Evolutionary conservation across 2,888 invertebrate genomes (phyloP).

Genomic region (Catocala sponsa): DNA sequence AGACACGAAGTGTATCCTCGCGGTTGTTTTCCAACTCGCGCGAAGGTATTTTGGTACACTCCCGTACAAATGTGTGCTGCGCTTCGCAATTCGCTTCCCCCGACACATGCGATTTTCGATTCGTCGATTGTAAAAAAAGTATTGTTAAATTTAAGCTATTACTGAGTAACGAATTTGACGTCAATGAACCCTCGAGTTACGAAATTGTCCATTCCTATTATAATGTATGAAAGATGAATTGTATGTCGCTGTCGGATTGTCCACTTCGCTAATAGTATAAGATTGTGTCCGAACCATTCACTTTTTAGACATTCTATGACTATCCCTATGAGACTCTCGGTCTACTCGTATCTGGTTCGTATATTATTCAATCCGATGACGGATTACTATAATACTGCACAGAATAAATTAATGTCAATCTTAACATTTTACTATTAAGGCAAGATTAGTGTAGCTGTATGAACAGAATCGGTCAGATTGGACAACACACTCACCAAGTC

Average conservation of each 20-base stretch:
- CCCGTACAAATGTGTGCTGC: conserved; percentile 28
- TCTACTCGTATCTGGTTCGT: conserved; percentile 50
- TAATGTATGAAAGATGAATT: conserved; percentile 59
- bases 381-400: conserved; percentile 68
- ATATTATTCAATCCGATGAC: conserved; percentile 55
- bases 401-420: conserved; percentile 73
- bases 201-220: conserved; percentile 75
- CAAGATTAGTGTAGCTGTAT: conserved; percentile 69
- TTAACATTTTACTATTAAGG: conserved; percentile 72
- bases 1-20: conserved; percentile 31
- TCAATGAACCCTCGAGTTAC: conserved; percentile 63
- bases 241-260: conserved; percentile 75
- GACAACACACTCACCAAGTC: conserved; percentile 2
- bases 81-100: conserved; percentile 39
- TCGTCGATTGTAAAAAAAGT: conserved; percentile 61
- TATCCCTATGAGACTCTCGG: conserved; percentile 49
- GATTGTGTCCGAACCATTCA: conserved; percentile 70
- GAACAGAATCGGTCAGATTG: conserved; percentile 72
- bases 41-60: conserved; percentile 30
- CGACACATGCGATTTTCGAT: conserved; percentile 47
- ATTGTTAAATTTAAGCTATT: conserved; percentile 60
- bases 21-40: conserved; percentile 17
- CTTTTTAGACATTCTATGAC: conserved; percentile 52
- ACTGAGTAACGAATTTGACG: conserved; percentile 63
- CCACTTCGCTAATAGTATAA: conserved; percentile 65